These are phyloP conservation scores for Frankliniella intonsa DNA, from an alignment of 2,888 invertebrate species.

Conservation along the genomic window DNA sequence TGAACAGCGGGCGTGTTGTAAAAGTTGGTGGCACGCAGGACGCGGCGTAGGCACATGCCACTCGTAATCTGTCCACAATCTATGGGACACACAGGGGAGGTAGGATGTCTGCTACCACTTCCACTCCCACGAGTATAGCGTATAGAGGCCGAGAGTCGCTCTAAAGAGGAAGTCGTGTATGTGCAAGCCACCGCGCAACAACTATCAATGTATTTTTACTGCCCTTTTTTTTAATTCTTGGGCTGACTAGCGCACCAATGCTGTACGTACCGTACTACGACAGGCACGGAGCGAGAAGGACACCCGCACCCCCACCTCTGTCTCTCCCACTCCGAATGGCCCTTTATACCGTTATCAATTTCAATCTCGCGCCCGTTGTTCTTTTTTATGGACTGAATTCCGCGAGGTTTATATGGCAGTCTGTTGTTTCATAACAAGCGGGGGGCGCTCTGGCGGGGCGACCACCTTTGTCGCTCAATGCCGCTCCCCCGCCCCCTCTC, in stretches of 20 bases:
- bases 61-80: too few species aligned
- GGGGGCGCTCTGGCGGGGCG: not conserved
- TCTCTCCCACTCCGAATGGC: not conserved
- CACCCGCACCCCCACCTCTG: not conserved
- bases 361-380: not conserved
- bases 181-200: not conserved
- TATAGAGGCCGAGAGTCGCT: too few species aligned
- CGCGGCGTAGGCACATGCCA: too few species aligned
- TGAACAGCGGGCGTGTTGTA: not conserved
- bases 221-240: not conserved
- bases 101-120: too few species aligned
- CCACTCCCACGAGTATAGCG: too few species aligned
- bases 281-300: too few species aligned
- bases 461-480: not conserved
- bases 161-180: too few species aligned
- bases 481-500: not conserved
- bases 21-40: not conserved
- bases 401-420: constrained; percentile 17
- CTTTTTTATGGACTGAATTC: constrained; percentile 13
- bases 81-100: too few species aligned
- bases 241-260: too few species aligned
- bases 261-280: too few species aligned
- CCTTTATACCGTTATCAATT: constrained; percentile 5
- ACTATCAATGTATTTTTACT: not conserved
- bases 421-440: not conserved